These are phyloP conservation scores for Hydrochoerus hydrochaeris DNA, from an alignment of 2,113 vertebrate species.

Conservation along the genomic window DNA sequence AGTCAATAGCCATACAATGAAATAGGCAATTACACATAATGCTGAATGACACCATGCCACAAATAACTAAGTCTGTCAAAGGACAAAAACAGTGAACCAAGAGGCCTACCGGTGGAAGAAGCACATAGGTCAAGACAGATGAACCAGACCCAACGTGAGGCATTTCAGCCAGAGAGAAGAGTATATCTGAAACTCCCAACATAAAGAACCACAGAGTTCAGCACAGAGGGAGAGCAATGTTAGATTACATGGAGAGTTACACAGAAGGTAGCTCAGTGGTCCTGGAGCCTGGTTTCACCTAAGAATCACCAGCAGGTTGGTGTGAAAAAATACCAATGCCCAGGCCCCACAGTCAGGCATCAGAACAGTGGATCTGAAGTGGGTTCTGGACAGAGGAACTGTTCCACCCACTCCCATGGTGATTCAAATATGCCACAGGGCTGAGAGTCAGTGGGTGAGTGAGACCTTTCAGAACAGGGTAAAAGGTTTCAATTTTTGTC, in stretches of 20 bases:
- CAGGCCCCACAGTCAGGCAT: neutral
- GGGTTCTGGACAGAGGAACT: neutral
- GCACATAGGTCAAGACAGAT: neutral
- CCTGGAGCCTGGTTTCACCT: neutral
- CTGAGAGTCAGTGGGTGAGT: neutral
- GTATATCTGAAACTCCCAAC: neutral
- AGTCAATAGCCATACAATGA: neutral
- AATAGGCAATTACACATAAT: neutral
- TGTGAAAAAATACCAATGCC: neutral
- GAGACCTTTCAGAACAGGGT: neutral
- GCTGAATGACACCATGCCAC: neutral
- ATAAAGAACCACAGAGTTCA: neutral
- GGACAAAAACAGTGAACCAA: neutral
- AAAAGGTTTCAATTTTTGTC: neutral
- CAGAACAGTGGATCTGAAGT: neutral
- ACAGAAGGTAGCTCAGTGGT: neutral
- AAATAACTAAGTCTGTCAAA: neutral
- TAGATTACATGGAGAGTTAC: neutral
- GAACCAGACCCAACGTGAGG: neutral
- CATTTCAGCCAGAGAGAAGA: neutral
- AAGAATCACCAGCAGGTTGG: neutral
- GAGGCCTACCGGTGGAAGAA: neutral
- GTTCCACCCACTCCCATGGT: neutral
- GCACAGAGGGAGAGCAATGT: neutral
- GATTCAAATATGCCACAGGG: neutral